These are phyloP conservation scores for Gasteruption jaculator DNA, from an alignment of 2,888 invertebrate species.

Conservation along the genomic window DNA sequence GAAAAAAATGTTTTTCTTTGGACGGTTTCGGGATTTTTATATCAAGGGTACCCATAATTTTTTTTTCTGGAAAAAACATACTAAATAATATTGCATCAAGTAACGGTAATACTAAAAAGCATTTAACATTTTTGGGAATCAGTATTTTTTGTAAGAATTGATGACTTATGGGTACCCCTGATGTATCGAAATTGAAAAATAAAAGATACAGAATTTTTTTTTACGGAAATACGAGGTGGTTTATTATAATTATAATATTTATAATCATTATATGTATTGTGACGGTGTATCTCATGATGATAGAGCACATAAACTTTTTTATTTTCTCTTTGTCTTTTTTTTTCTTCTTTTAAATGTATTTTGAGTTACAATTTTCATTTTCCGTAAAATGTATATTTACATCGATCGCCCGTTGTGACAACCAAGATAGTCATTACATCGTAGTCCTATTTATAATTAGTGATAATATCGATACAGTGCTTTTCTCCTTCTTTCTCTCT, in stretches of 20 bases:
- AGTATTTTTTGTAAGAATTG: too few relatives aligned
- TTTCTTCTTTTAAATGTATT: constrained; percentile 10
- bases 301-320: constrained; percentile 8
- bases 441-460: constrained; percentile 42
- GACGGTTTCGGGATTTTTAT: too few relatives aligned
- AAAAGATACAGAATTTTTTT: too few relatives aligned
- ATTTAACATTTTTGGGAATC: too few relatives aligned
- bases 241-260: constrained; percentile 51
- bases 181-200: too few relatives aligned
- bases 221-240: constrained; percentile 52
- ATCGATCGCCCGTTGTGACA: constrained; percentile 43
- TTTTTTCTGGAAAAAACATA: too few relatives aligned
- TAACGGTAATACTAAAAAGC: too few relatives aligned
- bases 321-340: constrained; percentile 18
- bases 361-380: constrained; percentile 19
- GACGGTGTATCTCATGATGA: constrained; percentile 32
- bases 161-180: too few relatives aligned
- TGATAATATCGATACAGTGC: constrained; percentile 36
- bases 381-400: constrained; percentile 39
- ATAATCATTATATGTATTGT: constrained; percentile 45
- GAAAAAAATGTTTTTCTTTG: too few relatives aligned
- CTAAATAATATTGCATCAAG: too few relatives aligned
- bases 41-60: too few relatives aligned
- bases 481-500: constrained; percentile 9
- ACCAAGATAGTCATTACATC: constrained; percentile 40